Evolutionary conservation across 2,888 invertebrate species (phyloP), one percentile per base, ranked within the genome.

Genomic region (Thereva nobilitata): DNA sequence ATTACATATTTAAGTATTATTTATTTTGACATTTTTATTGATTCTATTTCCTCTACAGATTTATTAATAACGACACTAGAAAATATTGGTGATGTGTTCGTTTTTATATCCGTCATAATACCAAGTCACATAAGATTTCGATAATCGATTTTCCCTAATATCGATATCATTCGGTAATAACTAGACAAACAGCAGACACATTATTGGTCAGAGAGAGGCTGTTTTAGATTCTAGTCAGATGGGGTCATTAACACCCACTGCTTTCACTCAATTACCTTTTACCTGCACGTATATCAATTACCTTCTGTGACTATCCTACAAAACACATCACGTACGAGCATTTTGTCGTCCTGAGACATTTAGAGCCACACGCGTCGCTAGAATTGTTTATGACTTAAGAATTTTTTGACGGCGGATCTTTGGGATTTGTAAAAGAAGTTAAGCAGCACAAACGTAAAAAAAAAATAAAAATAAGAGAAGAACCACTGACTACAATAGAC

Each of bases 231-330:
- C 59, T 35, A n/a, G 2, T 37, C 49, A 38, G 38, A 12, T 35
- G 10, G 12, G 59, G 23, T 59, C 59, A 59, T 59, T 59, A 59
- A 59, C 59, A 59, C 59, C 59, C 47, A 12, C 59, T 12, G 59
- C 12, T 47, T 59, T 59, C 40, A 38, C 49, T 47, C 35, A 8
- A 59, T 59, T 59, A 49, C 40, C 47, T 47, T 35, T 59, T 12
- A 12, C 7, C 37, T 38, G 23, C 45, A 59, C 38, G 59, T 45
- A 40, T 49, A 59, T 59, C 59, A 59, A 35, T 47, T 59, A 47
- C 59, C 23, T 59, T 47, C 37, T 37, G 59, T 59, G 47, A 38
- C 23, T 7, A 23, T 44, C 45, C 38, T 38, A n/a, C 37, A 40
- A 49, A 38, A 47, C 59, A 59, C 47, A 5, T 45, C 59, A 59